Evolutionary conservation across 2,888 invertebrate species (phyloP), one percentile per base, ranked within the genome.

Genomic region (Xestobium rufovillosum): DNA sequence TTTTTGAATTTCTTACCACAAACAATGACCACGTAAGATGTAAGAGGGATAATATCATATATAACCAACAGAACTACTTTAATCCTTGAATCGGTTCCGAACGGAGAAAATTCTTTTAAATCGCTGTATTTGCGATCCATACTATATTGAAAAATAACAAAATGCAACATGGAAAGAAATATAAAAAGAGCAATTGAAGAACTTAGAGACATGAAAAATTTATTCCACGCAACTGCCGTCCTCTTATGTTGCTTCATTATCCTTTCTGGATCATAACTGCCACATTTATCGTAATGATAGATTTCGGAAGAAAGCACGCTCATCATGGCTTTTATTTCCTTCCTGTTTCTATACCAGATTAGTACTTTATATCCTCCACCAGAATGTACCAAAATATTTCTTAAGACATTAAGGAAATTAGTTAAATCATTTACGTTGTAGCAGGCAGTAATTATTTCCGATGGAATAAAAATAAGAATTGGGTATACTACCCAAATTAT

Each of bases 11-110:
- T n/a, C 27, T 36, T 35, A 45, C 45, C 43, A 10, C 40, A 39
- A 30, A 47, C 44, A 39, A 44, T 44, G 41, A 44, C 42, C 1
- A 41, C 47, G 19, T 33, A 43, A 25, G 39, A 39, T 3, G 42
- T 39, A 9, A 44, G 29, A 14, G 44, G 34, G 11, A 37, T 16
- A 4, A 47, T 35, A 2, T 41, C 38, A 27, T 39, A 43, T 12
- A 44, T 16, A 26, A 47, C 42, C 10, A 43, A 44, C 23, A 33
- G 6, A 8, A 47, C 27, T 36, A 42, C 45, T 26, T 39, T 26
- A 8, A 3, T 4, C 19, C 36, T 37, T 4, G 40, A 44, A 8
- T 34, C 36, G 15, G 26, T 36, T 12, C 47, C 47, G 32, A 47
- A 47, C 3, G 44, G 43, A 8, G 45, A 40, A 11, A 45, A 32